Percentiles rank a stretch among this genome's conserved stretches.
These are phyloP conservation scores for Syrphus vitripennis DNA, from an alignment of 2,888 invertebrate genomes.

Conservation along the genomic window DNA sequence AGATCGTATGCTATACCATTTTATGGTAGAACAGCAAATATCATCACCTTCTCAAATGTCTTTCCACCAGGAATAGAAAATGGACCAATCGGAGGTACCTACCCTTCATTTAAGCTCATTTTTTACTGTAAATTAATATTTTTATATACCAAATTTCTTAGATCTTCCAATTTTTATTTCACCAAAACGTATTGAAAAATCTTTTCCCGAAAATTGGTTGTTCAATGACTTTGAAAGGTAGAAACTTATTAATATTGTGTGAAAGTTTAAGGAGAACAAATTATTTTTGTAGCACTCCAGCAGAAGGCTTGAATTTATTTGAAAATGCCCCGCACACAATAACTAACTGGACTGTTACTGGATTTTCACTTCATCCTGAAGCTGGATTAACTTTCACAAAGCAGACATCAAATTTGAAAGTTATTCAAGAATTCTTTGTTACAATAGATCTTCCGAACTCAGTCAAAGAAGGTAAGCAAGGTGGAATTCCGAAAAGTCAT, in stretches of 20 bases:
- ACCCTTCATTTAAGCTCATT: background rate
- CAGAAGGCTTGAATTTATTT: slow-evolving; percentile 79
- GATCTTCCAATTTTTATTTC: background rate
- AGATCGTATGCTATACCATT: slow-evolving; percentile 81
- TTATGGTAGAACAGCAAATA: background rate
- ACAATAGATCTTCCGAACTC: slow-evolving; percentile 89
- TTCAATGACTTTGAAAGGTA: slow-evolving; percentile 81
- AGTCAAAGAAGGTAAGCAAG: slow-evolving; percentile 85
- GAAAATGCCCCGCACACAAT: slow-evolving; percentile 88
- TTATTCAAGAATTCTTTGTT: slow-evolving; percentile 89
- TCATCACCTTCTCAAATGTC: background rate
- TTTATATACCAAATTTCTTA: background rate
- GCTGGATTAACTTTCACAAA: slow-evolving; percentile 88
- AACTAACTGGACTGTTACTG: slow-evolving; percentile 90
- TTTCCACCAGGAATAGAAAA: background rate
- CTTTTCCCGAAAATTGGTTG: slow-evolving; percentile 87
- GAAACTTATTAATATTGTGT: background rate
- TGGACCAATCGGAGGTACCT: background rate
- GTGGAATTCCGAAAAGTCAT: background rate
- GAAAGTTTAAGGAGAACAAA: background rate
- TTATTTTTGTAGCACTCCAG: slow-evolving; percentile 31
- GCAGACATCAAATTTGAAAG: slow-evolving; percentile 83
- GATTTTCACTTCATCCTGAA: slow-evolving; percentile 87
- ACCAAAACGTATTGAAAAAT: slow-evolving; percentile 77
- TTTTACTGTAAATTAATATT: background rate